Base-by-base conservation (phyloP, 1,140 invertebrate species). In the Trissolcus basalis region DNA sequence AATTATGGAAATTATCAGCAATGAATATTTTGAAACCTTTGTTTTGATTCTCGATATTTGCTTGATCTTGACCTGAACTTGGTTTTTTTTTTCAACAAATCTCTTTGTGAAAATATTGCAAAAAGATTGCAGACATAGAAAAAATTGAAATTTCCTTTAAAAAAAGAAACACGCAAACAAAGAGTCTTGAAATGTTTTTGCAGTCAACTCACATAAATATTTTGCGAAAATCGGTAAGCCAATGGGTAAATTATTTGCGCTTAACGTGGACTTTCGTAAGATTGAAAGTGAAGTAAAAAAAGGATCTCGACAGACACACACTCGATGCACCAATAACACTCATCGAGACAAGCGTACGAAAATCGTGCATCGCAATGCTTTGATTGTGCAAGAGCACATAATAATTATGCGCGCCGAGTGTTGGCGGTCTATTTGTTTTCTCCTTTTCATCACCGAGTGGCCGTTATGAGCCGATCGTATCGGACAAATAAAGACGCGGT, bases 351-450 rank as follows among this genome's bases (percentile, higher is more conserved):
- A 55, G 54, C 33, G 65, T 27, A 53, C 70, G 50, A 67, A 63
- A 63, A 63, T 68, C 51, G 51, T 10, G 43, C 16, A 58, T 36
- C 44, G 45, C 51, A 16, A 58, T 43, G 59, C 48, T 54, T 56
- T 47, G 39, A 56, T 77, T 77, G 50, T 51, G 67, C 56, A 71
- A 77, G 44, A 53, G 19, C 41, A 36, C 71, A 68, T 70, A 77
- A 68, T 70, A 77, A 69, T 77, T 70, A 77, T 67, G 61, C 50
- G 43, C 33, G n/a, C 49, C 48, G 47, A 45, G 53, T 64, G n/a
- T 4, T 8, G 19, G 8, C 39, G 41, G 51, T 12, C 43, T 36
- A 53, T 77, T 74, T 55, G 56, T 71, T 60, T 71, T 75, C 63
- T 77, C 32, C n/a, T 8, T 81, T 73, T 73, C 49, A 14, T 77